Conservation (phyloP, 2,888 invertebrate genomes). For the Drymonia ruficornis region DNA sequence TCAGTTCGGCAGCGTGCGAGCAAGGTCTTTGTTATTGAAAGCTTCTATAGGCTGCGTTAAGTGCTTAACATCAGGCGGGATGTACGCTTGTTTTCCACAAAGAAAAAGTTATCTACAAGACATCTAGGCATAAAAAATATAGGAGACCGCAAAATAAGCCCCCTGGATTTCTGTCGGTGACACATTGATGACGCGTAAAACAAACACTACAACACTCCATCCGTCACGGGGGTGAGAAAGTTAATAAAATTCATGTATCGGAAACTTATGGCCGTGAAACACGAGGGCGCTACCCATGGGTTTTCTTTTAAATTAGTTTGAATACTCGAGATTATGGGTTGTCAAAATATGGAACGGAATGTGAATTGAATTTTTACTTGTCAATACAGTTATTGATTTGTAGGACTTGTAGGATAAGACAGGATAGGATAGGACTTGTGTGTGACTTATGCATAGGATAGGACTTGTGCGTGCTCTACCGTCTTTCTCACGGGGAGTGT, state of each 20-base stretch:
- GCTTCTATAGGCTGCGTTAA: no score
- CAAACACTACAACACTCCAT: constrained; percentile 74
- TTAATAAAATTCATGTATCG: constrained; percentile 85
- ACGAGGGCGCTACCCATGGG: constrained; percentile 72
- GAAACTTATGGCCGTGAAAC: constrained; percentile 82
- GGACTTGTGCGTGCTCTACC: no score
- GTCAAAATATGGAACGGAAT: constrained; percentile 34
- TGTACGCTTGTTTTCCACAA: no score
- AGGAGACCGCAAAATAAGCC: constrained; percentile 39
- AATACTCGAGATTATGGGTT: constrained; percentile 44
- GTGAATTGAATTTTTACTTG: constrained; percentile 37
- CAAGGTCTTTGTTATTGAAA: no score
- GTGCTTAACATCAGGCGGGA: no score
- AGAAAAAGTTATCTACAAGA: no score
- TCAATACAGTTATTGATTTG: constrained; percentile 25
- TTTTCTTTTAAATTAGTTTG: constrained; percentile 52
- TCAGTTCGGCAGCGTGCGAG: background rate
- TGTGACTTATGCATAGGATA: no score
- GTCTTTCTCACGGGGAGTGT: no score
- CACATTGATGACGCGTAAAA: constrained; percentile 80
- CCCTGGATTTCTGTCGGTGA: constrained; percentile 60
- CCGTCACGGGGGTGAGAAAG: constrained; percentile 63
- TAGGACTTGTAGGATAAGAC: constrained; percentile 6
- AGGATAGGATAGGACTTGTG: no score
- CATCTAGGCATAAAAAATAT: no score